Conservation (phyloP, 2,797 vertebrate genomes). For the Amphiprion clarkii region DNA sequence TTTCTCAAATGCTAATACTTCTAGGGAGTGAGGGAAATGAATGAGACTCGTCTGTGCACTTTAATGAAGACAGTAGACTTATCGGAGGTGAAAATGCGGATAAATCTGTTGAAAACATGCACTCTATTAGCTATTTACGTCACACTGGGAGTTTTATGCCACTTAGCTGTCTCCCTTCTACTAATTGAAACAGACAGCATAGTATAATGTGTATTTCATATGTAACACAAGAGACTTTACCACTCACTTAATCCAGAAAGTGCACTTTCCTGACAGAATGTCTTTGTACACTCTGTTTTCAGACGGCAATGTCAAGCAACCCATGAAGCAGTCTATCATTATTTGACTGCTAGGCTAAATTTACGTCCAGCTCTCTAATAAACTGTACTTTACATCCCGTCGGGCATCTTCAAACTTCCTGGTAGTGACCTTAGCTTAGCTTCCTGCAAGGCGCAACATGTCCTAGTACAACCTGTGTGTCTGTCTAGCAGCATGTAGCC, state of each 20-base stretch:
- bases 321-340: slow-evolving; percentile 33
- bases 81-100: slow-evolving; percentile 24
- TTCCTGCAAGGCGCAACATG: slow-evolving; percentile 51
- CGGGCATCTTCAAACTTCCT: slow-evolving; percentile 47
- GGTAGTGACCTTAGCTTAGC: slow-evolving; percentile 36
- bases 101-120: slow-evolving; percentile 30
- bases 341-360: slow-evolving; percentile 16
- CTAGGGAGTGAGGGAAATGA: slow-evolving; percentile 2
- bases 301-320: slow-evolving; percentile 40
- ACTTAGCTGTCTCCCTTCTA: slow-evolving; percentile 26
- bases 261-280: slow-evolving; percentile 3
- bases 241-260: background rate
- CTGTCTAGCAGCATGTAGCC: slow-evolving; percentile 48
- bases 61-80: slow-evolving; percentile 32
- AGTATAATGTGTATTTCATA: slow-evolving; percentile 21
- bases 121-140: slow-evolving; percentile 30
- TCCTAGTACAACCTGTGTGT: slow-evolving; percentile 20
- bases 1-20: slow-evolving; percentile 33
- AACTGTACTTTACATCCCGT: slow-evolving; percentile 32
- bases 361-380: slow-evolving; percentile 26
- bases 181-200: slow-evolving; percentile 34
- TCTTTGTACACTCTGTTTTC: slow-evolving; percentile 21
- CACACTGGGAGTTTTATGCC: slow-evolving; percentile 4
- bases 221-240: slow-evolving; percentile 5
- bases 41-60: background rate